Evolutionary conservation across 2,113 vertebrate species (phyloP).

Genomic region (Chionis minor): DNA sequence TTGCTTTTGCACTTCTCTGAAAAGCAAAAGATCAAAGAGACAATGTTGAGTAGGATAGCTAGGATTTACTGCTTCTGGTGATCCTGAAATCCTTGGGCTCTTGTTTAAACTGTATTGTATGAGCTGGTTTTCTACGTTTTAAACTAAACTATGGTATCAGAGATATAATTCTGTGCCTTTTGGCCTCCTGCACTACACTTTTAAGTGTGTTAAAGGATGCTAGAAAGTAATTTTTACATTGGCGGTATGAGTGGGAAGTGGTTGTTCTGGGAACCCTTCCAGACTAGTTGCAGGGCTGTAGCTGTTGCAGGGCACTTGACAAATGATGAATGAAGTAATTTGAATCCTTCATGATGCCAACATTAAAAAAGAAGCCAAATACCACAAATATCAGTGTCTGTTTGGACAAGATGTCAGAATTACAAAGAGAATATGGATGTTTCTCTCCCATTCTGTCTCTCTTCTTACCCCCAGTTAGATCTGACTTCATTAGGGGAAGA

Average conservation of each 20-base stretch:
- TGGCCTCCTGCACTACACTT: background rate
- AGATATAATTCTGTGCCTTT: background rate
- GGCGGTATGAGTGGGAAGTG: background rate
- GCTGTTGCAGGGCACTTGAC: background rate
- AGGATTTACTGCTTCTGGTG: background rate
- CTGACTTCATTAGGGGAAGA: background rate
- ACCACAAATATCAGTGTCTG: background rate
- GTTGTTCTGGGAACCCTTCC: slow-evolving; percentile 18
- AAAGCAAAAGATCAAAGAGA: background rate
- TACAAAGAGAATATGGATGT: background rate
- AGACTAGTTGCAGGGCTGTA: background rate
- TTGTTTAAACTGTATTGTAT: background rate
- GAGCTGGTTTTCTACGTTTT: background rate
- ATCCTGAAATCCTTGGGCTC: background rate
- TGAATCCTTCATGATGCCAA: background rate
- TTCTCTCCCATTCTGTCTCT: background rate
- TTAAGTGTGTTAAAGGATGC: background rate
- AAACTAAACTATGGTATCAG: background rate
- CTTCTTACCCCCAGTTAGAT: background rate
- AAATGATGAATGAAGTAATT: slow-evolving; percentile 18
- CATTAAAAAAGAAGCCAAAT: background rate
- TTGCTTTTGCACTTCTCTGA: background rate
- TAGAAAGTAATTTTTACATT: background rate
- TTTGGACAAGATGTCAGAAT: background rate
- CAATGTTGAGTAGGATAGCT: background rate